These are phyloP conservation scores for Girardinus metallicus DNA, from an alignment of 2,797 vertebrate species.

Conservation along the genomic window DNA sequence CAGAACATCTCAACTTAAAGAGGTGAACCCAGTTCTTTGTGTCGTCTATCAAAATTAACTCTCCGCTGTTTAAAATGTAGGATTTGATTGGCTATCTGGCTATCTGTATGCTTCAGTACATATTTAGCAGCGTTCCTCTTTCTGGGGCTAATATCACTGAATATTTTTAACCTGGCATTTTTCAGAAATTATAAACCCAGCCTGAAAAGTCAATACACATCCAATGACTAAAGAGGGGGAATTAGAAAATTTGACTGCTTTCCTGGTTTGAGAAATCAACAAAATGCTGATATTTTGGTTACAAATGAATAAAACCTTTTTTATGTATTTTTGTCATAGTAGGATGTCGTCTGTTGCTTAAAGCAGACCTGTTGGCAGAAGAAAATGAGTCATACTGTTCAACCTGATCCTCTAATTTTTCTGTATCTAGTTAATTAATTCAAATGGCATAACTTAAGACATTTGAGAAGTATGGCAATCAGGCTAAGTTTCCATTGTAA, in stretches of 20 bases:
- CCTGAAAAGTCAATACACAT: background rate
- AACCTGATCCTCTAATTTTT: constrained; percentile 1
- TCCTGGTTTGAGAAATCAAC: background rate
- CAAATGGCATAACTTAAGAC: constrained; percentile 7
- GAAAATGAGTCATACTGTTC: constrained; percentile 11
- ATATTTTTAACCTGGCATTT: background rate
- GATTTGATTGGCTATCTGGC: background rate
- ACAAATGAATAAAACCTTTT: background rate
- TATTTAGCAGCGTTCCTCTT: background rate
- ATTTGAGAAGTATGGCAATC: constrained; percentile 22
- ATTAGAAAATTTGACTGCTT: background rate
- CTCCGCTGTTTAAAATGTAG: constrained; percentile 14
- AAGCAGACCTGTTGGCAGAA: constrained; percentile 3
- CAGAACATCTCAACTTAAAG: constrained; percentile 44
- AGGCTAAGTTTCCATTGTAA: constrained; percentile 26
- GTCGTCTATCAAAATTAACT: constrained; percentile 23
- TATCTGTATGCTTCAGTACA: constrained; percentile 1
- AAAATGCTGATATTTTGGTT: background rate
- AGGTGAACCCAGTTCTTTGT: constrained; percentile 18
- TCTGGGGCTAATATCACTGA: background rate
- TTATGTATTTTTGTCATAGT: constrained; percentile 7
- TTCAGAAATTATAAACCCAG: constrained; percentile 4
- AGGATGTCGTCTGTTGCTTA: background rate
- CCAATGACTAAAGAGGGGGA: background rate
- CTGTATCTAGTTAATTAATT: constrained; percentile 27